These are phyloP conservation scores for Bombycilla garrulus DNA, from an alignment of 2,113 vertebrate genomes.

Conservation along the genomic window DNA sequence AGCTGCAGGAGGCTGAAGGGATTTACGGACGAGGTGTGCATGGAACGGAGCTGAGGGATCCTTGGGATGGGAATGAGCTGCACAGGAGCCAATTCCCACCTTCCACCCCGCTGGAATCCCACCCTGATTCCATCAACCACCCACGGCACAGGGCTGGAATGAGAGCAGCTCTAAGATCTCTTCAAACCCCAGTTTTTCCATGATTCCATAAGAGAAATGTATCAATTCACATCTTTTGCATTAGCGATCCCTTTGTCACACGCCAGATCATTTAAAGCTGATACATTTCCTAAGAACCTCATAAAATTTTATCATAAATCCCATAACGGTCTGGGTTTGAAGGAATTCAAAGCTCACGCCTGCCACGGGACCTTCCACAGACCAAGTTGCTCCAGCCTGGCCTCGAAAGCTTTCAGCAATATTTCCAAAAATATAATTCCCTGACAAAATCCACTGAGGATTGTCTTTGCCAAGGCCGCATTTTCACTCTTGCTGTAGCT, in stretches of 20 bases:
- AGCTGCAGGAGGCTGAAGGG: background rate
- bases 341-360: background rate
- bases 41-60: rapidly evolving
- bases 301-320: background rate
- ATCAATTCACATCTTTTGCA: background rate
- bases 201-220: background rate
- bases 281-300: background rate
- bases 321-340: background rate
- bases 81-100: rapidly evolving
- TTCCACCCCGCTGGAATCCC: background rate
- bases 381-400: background rate
- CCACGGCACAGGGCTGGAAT: rapidly evolving
- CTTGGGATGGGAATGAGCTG: background rate
- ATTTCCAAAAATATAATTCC: background rate
- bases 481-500: background rate
- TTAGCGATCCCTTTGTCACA: background rate
- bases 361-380: background rate
- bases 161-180: background rate
- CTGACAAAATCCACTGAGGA: background rate
- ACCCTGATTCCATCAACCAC: rapidly evolving
- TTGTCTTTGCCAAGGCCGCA: rapidly evolving
- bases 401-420: background rate
- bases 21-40: background rate
- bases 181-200: background rate
- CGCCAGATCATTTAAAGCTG: background rate